These are phyloP conservation scores for Pelobates fuscus DNA, from an alignment of 2,113 vertebrate species.

Conservation along the genomic window DNA sequence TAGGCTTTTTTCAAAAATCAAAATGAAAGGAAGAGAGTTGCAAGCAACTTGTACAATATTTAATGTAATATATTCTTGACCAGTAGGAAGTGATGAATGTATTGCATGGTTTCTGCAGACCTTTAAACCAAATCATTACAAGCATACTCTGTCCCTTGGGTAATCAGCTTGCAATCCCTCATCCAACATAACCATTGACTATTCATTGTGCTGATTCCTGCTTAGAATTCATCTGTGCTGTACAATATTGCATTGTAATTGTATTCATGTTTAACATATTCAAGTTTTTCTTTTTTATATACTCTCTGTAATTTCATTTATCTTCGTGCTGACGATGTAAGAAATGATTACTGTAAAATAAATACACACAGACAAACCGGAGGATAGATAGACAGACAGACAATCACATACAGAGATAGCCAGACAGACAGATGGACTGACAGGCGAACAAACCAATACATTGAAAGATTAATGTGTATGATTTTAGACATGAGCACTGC, in stretches of 20 bases:
- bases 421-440: too few species aligned
- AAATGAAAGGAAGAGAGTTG: neutral
- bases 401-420: too few species aligned
- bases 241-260: neutral
- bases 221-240: neutral
- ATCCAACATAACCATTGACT: neutral
- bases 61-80: neutral
- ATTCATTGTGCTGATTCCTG: neutral
- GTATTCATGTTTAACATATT: neutral
- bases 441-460: too few species aligned
- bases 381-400: too few species aligned
- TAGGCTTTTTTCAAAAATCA: conserved; percentile 21
- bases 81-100: neutral
- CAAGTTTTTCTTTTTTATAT: neutral
- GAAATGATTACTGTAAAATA: neutral
- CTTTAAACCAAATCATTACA: neutral
- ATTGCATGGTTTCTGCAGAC: neutral
- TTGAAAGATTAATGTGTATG: neutral
- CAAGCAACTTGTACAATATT: neutral
- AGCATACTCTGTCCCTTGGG: neutral
- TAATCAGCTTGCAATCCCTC: neutral
- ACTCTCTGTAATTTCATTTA: neutral
- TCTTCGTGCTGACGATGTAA: neutral
- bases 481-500: neutral
- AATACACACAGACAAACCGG: neutral